Conservation (phyloP, 2,113 vertebrate species). For the Arvicanthis niloticus region DNA sequence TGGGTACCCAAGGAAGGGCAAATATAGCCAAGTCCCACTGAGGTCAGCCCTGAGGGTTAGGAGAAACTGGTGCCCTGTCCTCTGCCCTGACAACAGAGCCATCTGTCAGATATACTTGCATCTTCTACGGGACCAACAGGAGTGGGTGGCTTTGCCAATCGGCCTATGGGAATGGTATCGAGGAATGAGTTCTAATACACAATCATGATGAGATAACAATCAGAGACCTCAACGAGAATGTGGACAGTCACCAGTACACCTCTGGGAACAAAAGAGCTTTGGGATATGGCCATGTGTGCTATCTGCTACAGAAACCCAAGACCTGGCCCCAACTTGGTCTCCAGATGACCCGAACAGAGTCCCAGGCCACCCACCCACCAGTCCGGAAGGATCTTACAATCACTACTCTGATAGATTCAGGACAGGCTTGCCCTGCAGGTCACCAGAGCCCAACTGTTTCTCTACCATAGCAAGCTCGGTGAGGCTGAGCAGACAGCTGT, state of each 20-base stretch:
- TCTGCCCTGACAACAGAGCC: background rate
- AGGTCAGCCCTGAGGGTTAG: constrained; percentile 29
- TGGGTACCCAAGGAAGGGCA: background rate
- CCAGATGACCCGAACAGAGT: background rate
- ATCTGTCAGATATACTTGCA: background rate
- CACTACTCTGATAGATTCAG: background rate
- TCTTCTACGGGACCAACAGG: background rate
- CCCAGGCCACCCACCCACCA: too few species aligned
- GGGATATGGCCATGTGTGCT: background rate
- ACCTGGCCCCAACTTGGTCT: background rate
- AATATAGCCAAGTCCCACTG: background rate
- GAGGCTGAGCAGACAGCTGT: background rate
- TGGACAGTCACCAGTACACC: background rate
- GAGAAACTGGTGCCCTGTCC: background rate
- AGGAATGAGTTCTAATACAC: background rate
- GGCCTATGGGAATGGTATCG: background rate
- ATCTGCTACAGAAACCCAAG: background rate
- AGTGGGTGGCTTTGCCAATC: background rate
- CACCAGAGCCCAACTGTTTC: background rate
- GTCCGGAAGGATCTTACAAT: background rate
- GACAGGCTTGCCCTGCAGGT: background rate
- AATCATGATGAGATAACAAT: background rate
- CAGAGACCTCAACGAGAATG: background rate
- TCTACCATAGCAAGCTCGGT: background rate
- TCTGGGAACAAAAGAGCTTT: background rate